phyloP scores from a whole-genome alignment of 1,140 invertebrate species.

The Orius insidiosus region DNA sequence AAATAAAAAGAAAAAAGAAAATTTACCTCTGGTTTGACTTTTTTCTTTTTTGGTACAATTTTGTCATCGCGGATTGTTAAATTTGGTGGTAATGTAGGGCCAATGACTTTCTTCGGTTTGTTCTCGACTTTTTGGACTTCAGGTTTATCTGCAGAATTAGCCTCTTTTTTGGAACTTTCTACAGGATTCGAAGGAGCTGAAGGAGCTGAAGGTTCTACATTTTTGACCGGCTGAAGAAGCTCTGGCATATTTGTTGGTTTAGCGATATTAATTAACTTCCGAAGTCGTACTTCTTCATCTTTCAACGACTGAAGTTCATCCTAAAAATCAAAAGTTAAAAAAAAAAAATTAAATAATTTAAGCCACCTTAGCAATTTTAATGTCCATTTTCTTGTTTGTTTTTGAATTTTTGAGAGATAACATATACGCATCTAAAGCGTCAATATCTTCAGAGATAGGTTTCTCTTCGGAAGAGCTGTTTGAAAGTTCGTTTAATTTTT shows the following conservation, averaged over 20 bases:
- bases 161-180: not conserved
- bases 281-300: slow-evolving; percentile 44
- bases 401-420: slow-evolving; percentile 32
- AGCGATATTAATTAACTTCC: slow-evolving; percentile 58
- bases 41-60: not conserved
- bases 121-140: too few species aligned
- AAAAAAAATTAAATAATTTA: not conserved
- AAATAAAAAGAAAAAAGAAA: not conserved
- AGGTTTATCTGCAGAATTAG: not conserved
- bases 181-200: too few species aligned
- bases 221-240: slow-evolving; percentile 21
- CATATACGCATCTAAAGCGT: slow-evolving; percentile 58
- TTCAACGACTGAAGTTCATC: slow-evolving; percentile 35
- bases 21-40: not conserved
- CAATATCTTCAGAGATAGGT: slow-evolving; percentile 31
- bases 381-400: slow-evolving; percentile 30
- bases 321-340: slow-evolving; percentile 10
- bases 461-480: slow-evolving; percentile 15
- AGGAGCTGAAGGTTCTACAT: too few species aligned
- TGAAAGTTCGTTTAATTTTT: slow-evolving; percentile 17
- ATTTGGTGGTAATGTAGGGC: not conserved
- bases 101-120: not conserved
- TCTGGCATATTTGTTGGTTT: slow-evolving; percentile 50
- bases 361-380: slow-evolving; percentile 32
- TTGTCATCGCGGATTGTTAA: not conserved